Conservation (phyloP, 2,888 invertebrate species). For the Apotomis capreana region DNA sequence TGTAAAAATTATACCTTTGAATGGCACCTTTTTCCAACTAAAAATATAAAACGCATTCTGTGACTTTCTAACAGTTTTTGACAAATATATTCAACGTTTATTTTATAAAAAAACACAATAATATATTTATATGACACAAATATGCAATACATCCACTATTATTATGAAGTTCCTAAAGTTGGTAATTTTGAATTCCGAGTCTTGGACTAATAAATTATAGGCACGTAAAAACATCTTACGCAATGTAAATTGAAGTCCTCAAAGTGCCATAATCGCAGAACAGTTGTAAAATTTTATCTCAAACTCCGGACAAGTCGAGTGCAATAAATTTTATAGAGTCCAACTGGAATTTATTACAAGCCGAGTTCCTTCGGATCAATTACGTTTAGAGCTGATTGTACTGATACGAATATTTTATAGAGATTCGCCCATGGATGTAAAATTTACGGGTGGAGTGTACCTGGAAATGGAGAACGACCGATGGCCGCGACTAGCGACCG, state of each 20-base stretch:
- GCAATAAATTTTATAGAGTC: slow-evolving; percentile 45
- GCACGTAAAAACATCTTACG: slow-evolving; percentile 14
- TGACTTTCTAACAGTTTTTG: too few species aligned
- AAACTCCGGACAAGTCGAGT: slow-evolving; percentile 42
- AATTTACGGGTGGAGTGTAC: too few species aligned
- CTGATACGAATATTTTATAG: slow-evolving; percentile 7
- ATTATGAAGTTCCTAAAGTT: not conserved
- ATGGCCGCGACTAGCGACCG: too few species aligned
- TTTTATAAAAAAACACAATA: too few species aligned
- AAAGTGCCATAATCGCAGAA: slow-evolving; percentile 40
- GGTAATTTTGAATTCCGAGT: not conserved
- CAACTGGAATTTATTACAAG: slow-evolving; percentile 43
- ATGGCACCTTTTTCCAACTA: too few species aligned
- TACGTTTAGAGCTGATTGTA: slow-evolving; percentile 5
- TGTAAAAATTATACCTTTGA: too few species aligned
- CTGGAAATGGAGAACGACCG: too few species aligned
- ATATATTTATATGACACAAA: too few species aligned
- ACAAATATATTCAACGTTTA: too few species aligned
- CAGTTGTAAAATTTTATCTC: slow-evolving; percentile 47
- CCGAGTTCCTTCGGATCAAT: slow-evolving; percentile 28
- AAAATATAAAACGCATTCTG: too few species aligned
- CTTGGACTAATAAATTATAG: not conserved
- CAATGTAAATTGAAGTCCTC: slow-evolving; percentile 36
- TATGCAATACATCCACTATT: too few species aligned
- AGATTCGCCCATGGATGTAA: not conserved